Percentiles rank a stretch among this genome's conserved stretches.
Evolutionary conservation across 2,888 invertebrate genomes (phyloP).

Genomic region (Pherbina coryleti): DNA sequence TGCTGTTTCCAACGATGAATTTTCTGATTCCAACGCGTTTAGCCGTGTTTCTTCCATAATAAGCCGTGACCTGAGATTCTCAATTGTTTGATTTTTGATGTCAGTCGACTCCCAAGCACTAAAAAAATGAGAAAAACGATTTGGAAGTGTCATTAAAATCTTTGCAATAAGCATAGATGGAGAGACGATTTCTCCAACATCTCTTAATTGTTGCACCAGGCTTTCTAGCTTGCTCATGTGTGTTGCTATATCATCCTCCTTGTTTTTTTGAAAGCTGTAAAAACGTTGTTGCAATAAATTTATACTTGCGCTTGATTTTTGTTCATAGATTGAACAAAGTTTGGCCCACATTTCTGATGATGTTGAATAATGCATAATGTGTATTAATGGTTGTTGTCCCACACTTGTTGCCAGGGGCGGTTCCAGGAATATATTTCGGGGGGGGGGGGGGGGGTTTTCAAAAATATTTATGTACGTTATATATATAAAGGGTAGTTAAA

Average conservation of each 20-base stretch:
- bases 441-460: too few species aligned
- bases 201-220: conserved; percentile 25
- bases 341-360: too few species aligned
- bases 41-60: conserved; percentile 41
- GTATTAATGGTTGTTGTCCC: conserved; percentile 35
- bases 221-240: conserved; percentile 26
- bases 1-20: background rate
- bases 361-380: conserved; percentile 43
- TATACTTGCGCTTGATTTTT: conserved; percentile 56
- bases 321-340: conserved; percentile 49
- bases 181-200: conserved; percentile 31
- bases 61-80: conserved; percentile 29
- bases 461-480: too few species aligned
- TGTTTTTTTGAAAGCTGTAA: conserved; percentile 26
- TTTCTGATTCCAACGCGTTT: background rate
- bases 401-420: conserved; percentile 41
- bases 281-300: conserved; percentile 57
- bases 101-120: conserved; percentile 39
- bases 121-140: conserved; percentile 27
- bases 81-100: conserved; percentile 30
- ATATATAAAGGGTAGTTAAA: too few species aligned
- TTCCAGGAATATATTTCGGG: too few species aligned
- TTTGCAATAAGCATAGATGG: conserved; percentile 48
- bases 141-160: conserved; percentile 36
- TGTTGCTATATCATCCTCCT: conserved; percentile 30